phyloP scores from a whole-genome alignment of 2,113 vertebrate species.

The Aphyosemion australe region DNA sequence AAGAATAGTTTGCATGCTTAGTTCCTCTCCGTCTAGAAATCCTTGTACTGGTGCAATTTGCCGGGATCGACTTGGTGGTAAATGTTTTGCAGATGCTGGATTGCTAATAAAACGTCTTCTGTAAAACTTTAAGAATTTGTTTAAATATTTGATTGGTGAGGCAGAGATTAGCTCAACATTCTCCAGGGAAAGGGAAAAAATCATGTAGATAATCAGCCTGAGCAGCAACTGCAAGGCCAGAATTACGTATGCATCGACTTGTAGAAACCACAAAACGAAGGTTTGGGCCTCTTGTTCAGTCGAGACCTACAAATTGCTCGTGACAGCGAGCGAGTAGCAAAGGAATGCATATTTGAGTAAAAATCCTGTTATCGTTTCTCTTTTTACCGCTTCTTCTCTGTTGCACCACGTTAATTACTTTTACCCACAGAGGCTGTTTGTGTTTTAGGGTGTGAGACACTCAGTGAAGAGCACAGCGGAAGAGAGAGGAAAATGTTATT shows the following conservation, averaged over 20 bases:
- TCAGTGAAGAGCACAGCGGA: constrained; percentile 23
- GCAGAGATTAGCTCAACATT: not conserved
- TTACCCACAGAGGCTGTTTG: constrained; percentile 40
- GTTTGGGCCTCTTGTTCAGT: constrained; percentile 54
- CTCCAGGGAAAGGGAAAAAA: not conserved
- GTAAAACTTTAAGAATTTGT: too few relatives aligned
- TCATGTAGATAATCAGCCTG: constrained; percentile 8
- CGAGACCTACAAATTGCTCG: constrained; percentile 64
- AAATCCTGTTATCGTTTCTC: constrained; percentile 40
- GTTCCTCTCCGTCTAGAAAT: constrained; percentile 85
- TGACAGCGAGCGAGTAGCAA: constrained; percentile 53
- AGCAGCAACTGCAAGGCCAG: constrained; percentile 28
- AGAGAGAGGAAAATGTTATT: constrained; percentile 45
- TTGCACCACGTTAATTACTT: constrained; percentile 50
- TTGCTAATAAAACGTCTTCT: constrained; percentile 65
- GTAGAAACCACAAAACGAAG: constrained; percentile 26
- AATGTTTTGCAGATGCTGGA: constrained; percentile 87
- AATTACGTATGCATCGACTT: constrained; percentile 48
- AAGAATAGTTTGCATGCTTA: constrained; percentile 79
- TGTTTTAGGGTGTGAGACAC: constrained; percentile 41
- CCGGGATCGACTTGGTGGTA: constrained; percentile 80
- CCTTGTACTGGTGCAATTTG: constrained; percentile 80
- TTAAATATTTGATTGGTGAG: not conserved
- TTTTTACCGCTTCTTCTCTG: constrained; percentile 17
- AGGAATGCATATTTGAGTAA: constrained; percentile 51